A percentile compares a stretch with the other conserved stretches of the same genome.
phyloP scores from a whole-genome alignment of 2,888 invertebrate genomes.

The Gari tellinella region DNA sequence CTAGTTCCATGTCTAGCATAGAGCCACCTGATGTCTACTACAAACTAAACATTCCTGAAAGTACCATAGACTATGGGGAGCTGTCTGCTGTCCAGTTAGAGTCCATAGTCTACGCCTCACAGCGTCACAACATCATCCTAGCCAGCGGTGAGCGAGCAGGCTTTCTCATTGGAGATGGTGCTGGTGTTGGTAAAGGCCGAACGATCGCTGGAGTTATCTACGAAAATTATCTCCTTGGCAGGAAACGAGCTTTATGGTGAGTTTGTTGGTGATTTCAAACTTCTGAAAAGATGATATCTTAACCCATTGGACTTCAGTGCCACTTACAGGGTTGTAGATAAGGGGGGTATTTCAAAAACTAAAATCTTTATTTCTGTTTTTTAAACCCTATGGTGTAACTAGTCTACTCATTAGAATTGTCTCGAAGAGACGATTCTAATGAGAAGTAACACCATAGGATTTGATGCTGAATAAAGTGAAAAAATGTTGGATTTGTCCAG shows the following conservation, averaged over 20 bases:
- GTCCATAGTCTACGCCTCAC: conserved; percentile 98
- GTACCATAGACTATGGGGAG: conserved; percentile 91
- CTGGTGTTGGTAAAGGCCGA: conserved; percentile 87
- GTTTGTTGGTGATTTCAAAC: no score
- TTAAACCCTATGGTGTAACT: no score
- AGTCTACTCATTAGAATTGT: no score
- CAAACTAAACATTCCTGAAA: conserved; percentile 88
- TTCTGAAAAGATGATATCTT: no score
- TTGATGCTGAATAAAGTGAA: no score
- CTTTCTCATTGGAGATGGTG: conserved; percentile 98
- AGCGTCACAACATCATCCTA: conserved; percentile 95
- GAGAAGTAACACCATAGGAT: no score
- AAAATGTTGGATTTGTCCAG: no score
- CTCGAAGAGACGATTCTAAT: no score
- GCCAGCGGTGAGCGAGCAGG: conserved; percentile 96
- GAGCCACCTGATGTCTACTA: conserved; percentile 97
- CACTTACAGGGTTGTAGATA: no score
- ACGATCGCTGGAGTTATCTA: conserved; percentile 99
- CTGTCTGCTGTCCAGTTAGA: conserved; percentile 98
- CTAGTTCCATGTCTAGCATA: conserved; percentile 97
- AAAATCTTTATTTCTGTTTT: no score
- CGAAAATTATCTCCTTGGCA: conserved; percentile 97
- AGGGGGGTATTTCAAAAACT: no score
- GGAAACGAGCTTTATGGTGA: conserved; percentile 97
- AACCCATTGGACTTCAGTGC: no score